A percentile compares a stretch with the other conserved stretches of the same genome.
phyloP scores from a whole-genome alignment of 2,113 vertebrate genomes.

The Epinephelus lanceolatus region DNA sequence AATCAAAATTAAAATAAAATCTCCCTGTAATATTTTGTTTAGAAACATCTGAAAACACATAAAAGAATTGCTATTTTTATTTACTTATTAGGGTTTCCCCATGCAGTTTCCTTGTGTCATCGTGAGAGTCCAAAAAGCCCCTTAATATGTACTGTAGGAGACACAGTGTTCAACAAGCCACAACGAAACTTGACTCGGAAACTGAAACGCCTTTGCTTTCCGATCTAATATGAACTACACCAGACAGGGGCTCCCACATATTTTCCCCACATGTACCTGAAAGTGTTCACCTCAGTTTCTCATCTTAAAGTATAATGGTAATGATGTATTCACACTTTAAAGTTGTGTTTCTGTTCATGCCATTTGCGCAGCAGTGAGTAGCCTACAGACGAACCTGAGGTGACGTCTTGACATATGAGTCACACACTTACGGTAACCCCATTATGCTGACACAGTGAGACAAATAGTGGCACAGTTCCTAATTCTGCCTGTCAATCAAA shows the following conservation, averaged over 20 bases:
- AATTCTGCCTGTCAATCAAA: slow-evolving; percentile 8
- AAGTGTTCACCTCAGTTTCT: not conserved
- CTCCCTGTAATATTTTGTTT: too few species aligned
- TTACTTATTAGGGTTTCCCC: not conserved
- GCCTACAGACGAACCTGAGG: not conserved
- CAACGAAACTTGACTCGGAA: slow-evolving; percentile 36
- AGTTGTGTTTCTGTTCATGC: not conserved
- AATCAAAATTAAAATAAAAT: too few species aligned
- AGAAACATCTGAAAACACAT: not conserved
- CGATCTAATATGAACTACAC: not conserved
- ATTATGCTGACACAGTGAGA: not conserved
- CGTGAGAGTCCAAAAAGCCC: slow-evolving; percentile 1
- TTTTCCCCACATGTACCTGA: not conserved
- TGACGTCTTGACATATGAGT: not conserved
- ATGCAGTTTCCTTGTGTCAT: not conserved
- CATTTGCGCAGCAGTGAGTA: not conserved
- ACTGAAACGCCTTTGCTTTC: slow-evolving; percentile 39
- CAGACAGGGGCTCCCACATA: not conserved
- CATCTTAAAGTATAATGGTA: not conserved
- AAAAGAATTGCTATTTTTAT: not conserved
- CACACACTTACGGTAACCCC: not conserved
- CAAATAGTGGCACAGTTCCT: not conserved
- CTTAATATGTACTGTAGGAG: not conserved
- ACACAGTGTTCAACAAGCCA: slow-evolving; percentile 3
- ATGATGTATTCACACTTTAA: not conserved